phyloP scores from a whole-genome alignment of 2,113 vertebrate genomes.

The Scophthalmus maximus region DNA sequence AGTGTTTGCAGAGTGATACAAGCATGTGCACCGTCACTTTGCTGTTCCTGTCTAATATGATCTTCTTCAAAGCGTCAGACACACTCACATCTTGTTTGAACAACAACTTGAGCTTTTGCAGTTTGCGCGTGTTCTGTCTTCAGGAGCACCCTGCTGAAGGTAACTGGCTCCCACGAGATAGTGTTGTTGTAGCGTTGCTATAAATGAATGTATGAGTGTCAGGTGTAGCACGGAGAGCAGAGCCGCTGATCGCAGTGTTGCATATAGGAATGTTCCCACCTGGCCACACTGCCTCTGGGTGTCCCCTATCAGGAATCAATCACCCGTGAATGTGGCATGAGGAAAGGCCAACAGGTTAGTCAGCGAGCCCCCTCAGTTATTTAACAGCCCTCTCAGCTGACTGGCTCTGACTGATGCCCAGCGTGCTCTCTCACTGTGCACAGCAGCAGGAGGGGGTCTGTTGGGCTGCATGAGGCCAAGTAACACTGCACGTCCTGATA shows the following conservation, averaged over 20 bases:
- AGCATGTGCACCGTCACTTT: slow-evolving; percentile 19
- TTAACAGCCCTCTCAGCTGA: slow-evolving; percentile 45
- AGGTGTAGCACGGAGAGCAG: slow-evolving; percentile 20
- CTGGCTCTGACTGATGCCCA: background rate
- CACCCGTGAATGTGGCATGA: slow-evolving; percentile 48
- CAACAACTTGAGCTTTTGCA: slow-evolving; percentile 5
- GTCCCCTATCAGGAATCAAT: slow-evolving; percentile 62
- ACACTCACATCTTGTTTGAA: background rate
- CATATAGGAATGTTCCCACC: slow-evolving; percentile 41
- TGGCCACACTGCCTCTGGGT: slow-evolving; percentile 22
- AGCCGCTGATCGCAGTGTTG: slow-evolving; percentile 44
- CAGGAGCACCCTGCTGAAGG: slow-evolving; percentile 6
- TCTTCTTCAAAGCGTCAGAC: background rate
- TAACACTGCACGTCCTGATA: slow-evolving; percentile 14
- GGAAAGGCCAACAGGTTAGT: slow-evolving; percentile 51
- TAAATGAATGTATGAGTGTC: slow-evolving; percentile 61
- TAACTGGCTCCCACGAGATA: background rate
- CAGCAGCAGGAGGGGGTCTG: slow-evolving; percentile 35
- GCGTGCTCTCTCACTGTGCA: background rate
- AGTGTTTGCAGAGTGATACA: slow-evolving; percentile 27
- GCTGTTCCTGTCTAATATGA: slow-evolving; percentile 7
- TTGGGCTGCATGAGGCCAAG: slow-evolving; percentile 20
- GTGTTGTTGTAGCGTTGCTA: slow-evolving; percentile 7
- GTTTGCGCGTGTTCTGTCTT: slow-evolving; percentile 26
- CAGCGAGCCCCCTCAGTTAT: slow-evolving; percentile 40